Conservation (phyloP, 64 coral and sea anemone species). For the Trachythela sp. region DNA sequence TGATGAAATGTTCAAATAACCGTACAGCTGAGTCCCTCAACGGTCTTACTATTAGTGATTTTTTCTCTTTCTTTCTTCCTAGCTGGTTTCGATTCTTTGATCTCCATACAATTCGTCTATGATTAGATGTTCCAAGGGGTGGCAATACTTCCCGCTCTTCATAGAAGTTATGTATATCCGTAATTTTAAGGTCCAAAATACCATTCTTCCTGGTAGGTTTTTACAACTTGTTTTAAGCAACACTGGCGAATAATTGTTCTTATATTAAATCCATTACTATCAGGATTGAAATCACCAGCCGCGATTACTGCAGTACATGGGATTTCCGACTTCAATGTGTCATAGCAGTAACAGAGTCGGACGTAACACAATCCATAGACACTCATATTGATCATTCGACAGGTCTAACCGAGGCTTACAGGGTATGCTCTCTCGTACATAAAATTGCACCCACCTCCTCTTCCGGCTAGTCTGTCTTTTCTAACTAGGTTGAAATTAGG, state of each 20-base stretch:
- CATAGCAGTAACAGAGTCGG: constrained; percentile 13
- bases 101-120: not conserved
- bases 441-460: too few relatives aligned
- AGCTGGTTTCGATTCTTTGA: not conserved
- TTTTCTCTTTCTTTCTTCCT: not conserved
- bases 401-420: not conserved
- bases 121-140: not conserved
- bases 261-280: constrained; percentile 13
- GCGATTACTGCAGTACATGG: not conserved
- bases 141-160: not conserved
- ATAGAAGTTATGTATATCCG: constrained; percentile 21
- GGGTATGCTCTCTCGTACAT: too few relatives aligned
- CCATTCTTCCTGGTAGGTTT: not conserved
- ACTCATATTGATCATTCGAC: constrained; percentile 18
- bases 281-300: constrained; percentile 10
- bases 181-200: not conserved
- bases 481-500: too few relatives aligned
- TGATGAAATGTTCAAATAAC: not conserved
- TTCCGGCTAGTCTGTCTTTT: too few relatives aligned
- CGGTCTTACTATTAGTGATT: not conserved
- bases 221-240: not conserved
- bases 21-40: not conserved
- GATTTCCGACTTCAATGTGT: not conserved
- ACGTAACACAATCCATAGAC: not conserved
- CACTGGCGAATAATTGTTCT: constrained; percentile 7